A percentile compares a stretch with the other conserved stretches of the same genome.
Evolutionary conservation across 2,797 vertebrate genomes (phyloP).

Genomic region (Peromyscus aztecus): DNA sequence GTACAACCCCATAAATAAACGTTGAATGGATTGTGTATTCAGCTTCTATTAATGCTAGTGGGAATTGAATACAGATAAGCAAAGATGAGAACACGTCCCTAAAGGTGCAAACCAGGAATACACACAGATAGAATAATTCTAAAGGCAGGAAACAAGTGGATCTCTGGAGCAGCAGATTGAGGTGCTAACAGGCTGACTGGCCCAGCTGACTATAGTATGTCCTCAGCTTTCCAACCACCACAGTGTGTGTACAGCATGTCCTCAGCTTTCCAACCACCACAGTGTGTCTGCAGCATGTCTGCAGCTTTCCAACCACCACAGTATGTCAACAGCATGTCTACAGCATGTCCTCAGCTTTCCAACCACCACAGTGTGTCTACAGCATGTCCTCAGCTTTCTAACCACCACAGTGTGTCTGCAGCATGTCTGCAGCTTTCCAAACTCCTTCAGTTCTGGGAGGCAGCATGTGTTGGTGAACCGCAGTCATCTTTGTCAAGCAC

Average conservation of each 20-base stretch:
- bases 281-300: not conserved
- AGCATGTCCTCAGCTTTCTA: not conserved
- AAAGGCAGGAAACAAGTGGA: constrained; percentile 50
- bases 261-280: not conserved
- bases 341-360: not conserved
- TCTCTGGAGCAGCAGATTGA: constrained; percentile 60
- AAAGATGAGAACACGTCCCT: constrained; percentile 72
- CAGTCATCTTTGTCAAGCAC: not conserved
- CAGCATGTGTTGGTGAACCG: not conserved
- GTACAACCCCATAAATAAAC: constrained; percentile 63
- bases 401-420: not conserved
- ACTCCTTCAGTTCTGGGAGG: not conserved
- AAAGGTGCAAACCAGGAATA: constrained; percentile 67
- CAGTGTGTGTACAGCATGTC: not conserved
- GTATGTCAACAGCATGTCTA: not conserved
- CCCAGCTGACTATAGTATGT: not conserved
- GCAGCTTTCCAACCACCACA: not conserved
- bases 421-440: not conserved
- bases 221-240: not conserved
- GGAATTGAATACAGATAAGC: constrained; percentile 73
- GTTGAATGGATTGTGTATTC: constrained; percentile 69
- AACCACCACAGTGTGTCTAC: not conserved
- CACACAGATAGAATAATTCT: constrained; percentile 67
- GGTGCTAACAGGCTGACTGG: constrained; percentile 62
- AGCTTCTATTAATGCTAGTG: constrained; percentile 75